Base-by-base conservation (phyloP, 2,113 vertebrate genomes). In the Anarhynchus alexandrinus region DNA sequence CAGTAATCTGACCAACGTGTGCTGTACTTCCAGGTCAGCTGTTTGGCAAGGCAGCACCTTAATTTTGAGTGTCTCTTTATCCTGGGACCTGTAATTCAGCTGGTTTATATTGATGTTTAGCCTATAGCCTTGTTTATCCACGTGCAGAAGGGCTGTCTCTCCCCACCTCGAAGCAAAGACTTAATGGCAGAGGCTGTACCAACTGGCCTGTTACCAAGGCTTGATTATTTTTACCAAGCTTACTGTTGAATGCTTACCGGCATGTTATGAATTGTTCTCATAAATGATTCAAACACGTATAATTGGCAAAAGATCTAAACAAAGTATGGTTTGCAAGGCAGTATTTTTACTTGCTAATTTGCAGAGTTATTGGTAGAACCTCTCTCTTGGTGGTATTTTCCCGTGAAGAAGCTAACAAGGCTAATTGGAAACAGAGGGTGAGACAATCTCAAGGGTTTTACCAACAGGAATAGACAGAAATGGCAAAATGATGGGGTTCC, bases 261-360 rank as follows among this genome's bases (percentile, higher is more conserved):
- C 45, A 29, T 40, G 38, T 77, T 92, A 47, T 65, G 62, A 91
- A 88, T 47, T 10, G 0, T 83, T 81, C 57, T 94, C 36, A 34
- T 88, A 92, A 93, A 82, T 87, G 34, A 93, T 94, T 97, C 54
- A 95, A 94, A 83, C 30, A 12, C 1, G 2, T 72, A n/a, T 94
- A 82, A 87, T 69, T 97, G 93, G 82, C 86, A 86, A 93, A 95
- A 94, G 76, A 87, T 93, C 84, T 4, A 93, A 90, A 82, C 76
- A 79, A 81, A 92, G 42, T 54, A 22, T 29, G 55, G 67, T 86
- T 91, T 55, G 27, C 13, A 0, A 88, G 55, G 64, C 52, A 66
- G 77, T 82, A n/a, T 81, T 90, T 94, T 90, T 86, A 54, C 82
- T 96, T 72, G 42, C 72, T 96, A 59, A 71, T 95, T 76, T 81